A percentile compares a stretch with the other conserved stretches of the same genome.
Evolutionary conservation across 2,888 invertebrate genomes (phyloP).

Genomic region (Drosophila nr. medialis): DNA sequence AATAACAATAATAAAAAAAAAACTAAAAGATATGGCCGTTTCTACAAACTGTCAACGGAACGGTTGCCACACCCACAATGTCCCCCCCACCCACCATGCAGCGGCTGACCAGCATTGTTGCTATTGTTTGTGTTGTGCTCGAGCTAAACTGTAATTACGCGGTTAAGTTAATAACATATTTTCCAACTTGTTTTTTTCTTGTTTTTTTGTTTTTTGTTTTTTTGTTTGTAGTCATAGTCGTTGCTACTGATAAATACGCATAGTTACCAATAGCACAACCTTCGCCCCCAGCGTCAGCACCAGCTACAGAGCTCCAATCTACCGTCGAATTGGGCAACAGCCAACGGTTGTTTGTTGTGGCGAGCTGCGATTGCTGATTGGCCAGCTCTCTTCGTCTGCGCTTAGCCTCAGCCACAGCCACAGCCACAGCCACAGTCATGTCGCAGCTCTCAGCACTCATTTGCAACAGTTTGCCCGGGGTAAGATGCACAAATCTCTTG

Average conservation of each 20-base stretch:
- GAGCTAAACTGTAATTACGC: slow-evolving; percentile 57
- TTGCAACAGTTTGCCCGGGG: slow-evolving; percentile 1
- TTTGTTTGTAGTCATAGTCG: not conserved
- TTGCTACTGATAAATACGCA: slow-evolving; percentile 39
- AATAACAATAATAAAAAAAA: slow-evolving; percentile 25
- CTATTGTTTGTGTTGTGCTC: slow-evolving; percentile 11
- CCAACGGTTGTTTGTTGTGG: slow-evolving; percentile 43
- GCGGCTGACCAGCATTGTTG: slow-evolving; percentile 16
- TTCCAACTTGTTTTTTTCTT: slow-evolving; percentile 7
- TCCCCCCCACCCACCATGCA: slow-evolving; percentile 2
- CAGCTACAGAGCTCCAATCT: slow-evolving; percentile 6
- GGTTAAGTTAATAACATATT: slow-evolving; percentile 74
- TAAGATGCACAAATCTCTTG: slow-evolving; percentile 35
- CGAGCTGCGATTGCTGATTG: slow-evolving; percentile 30
- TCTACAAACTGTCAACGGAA: slow-evolving; percentile 67
- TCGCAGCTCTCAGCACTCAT: not conserved
- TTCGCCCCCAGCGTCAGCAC: slow-evolving; percentile 4
- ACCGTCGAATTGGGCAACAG: slow-evolving; percentile 3
- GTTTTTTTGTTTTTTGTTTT: not conserved
- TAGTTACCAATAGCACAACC: slow-evolving; percentile 26
- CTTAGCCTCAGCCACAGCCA: not conserved
- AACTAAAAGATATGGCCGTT: slow-evolving; percentile 29
- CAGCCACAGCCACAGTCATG: not conserved
- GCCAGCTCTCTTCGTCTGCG: slow-evolving; percentile 10
- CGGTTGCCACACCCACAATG: slow-evolving; percentile 55